phyloP scores from a whole-genome alignment of 2,113 vertebrate species.

The Heloderma charlesbogerti region DNA sequence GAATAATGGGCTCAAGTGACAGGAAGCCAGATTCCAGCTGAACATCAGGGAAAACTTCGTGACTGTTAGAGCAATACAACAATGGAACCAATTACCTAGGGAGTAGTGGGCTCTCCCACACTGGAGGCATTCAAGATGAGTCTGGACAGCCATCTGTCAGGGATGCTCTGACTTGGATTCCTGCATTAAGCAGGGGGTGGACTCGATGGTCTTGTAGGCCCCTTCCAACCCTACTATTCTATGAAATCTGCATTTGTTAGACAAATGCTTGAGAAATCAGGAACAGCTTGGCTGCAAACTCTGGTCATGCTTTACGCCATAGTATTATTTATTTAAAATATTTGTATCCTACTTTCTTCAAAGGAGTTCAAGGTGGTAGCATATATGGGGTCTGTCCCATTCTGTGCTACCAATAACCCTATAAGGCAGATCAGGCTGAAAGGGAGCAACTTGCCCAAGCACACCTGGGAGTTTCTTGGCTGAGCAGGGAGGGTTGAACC shows the following conservation, averaged over 20 bases:
- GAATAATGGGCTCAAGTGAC: too few species aligned
- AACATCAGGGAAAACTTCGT: too few species aligned
- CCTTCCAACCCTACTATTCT: too few species aligned
- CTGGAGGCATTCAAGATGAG: too few species aligned
- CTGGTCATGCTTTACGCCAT: not conserved
- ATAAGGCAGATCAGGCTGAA: not conserved
- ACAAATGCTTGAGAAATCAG: not conserved
- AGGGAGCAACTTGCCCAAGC: not conserved
- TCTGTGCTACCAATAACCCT: not conserved
- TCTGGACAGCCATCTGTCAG: too few species aligned
- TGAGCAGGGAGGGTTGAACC: not conserved
- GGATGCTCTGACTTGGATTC: too few species aligned
- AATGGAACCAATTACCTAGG: too few species aligned
- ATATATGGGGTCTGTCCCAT: not conserved
- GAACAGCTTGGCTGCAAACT: not conserved
- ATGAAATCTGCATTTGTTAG: not conserved
- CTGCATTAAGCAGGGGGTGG: too few species aligned
- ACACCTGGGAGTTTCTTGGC: not conserved
- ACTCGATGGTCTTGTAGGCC: too few species aligned
- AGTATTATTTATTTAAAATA: not conserved
- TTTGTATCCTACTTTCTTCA: not conserved
- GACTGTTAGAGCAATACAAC: too few species aligned
- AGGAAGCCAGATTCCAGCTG: too few species aligned
- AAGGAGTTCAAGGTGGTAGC: not conserved
- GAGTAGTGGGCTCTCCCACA: too few species aligned